A percentile compares a stretch with the other conserved stretches of the same genome.
phyloP scores from a whole-genome alignment of 1,140 invertebrate species.

The Saxidomus purpurata region DNA sequence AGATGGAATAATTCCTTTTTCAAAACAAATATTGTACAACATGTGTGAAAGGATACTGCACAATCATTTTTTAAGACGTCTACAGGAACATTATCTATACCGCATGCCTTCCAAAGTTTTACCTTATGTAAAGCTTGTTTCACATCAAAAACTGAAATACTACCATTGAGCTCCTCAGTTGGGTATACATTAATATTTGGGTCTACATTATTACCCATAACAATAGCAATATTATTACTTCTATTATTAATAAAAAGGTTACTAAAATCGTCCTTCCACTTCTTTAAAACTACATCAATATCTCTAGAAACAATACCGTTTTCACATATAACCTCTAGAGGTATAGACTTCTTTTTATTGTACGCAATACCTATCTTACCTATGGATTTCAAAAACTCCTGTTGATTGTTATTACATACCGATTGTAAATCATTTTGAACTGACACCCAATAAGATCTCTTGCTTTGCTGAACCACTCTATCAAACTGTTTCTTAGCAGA shows the following conservation, averaged over 20 bases:
- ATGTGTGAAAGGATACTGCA: conserved; percentile 5
- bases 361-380: conserved; percentile 11
- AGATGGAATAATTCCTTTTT: conserved; percentile 16
- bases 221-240: no score
- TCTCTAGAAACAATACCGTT: not conserved
- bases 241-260: no score
- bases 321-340: not conserved
- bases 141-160: no score
- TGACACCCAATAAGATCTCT: conserved; percentile 7
- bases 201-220: no score
- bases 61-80: conserved; percentile 17
- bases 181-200: no score
- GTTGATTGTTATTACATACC: not conserved
- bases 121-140: no score
- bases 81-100: conserved; percentile 4
- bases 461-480: no score
- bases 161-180: no score
- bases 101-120: not conserved
- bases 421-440: not conserved
- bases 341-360: not conserved
- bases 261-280: conserved; percentile 44
- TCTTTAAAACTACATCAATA: not conserved
- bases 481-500: no score
- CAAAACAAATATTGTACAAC: conserved; percentile 37
- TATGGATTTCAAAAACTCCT: conserved; percentile 25